Evolutionary conservation across 2,888 invertebrate genomes (phyloP).

Genomic region (Philereme vetulata): DNA sequence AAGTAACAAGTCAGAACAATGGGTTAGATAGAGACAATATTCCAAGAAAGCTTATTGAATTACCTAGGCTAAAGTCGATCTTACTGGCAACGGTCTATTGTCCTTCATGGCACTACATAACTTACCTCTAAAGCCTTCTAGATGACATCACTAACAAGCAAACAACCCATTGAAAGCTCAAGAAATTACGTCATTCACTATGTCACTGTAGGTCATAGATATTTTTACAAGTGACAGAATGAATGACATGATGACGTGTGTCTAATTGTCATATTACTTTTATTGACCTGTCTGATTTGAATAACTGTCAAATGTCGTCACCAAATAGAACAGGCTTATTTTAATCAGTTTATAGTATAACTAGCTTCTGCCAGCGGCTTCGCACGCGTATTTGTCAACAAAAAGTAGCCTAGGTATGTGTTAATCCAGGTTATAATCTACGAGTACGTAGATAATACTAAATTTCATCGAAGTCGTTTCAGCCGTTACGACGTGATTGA

Average conservation of each 20-base stretch:
- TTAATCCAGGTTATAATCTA: too few relatives aligned
- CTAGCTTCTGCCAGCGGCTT: too few relatives aligned
- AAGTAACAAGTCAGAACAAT: constrained; percentile 3
- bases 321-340: too few relatives aligned
- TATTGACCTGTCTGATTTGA: constrained; percentile 24
- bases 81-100: constrained; percentile 7
- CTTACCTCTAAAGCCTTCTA: constrained; percentile 4
- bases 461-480: too few relatives aligned
- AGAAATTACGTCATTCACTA: constrained; percentile 32
- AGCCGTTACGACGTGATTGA: too few relatives aligned
- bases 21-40: constrained; percentile 6
- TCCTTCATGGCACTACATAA: background rate
- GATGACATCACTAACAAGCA: constrained; percentile 30
- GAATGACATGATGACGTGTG: constrained; percentile 10
- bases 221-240: constrained; percentile 35
- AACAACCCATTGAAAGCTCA: constrained; percentile 14
- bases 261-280: constrained; percentile 15
- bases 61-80: constrained; percentile 1
- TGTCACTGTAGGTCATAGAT: constrained; percentile 32
- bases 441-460: too few relatives aligned
- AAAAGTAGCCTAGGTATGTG: too few relatives aligned
- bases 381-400: too few relatives aligned
- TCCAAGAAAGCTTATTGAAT: constrained; percentile 14
- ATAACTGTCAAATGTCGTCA: background rate
- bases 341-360: too few relatives aligned